These are phyloP conservation scores for Drosophila borborema DNA, from an alignment of 2,888 invertebrate genomes.

Conservation along the genomic window DNA sequence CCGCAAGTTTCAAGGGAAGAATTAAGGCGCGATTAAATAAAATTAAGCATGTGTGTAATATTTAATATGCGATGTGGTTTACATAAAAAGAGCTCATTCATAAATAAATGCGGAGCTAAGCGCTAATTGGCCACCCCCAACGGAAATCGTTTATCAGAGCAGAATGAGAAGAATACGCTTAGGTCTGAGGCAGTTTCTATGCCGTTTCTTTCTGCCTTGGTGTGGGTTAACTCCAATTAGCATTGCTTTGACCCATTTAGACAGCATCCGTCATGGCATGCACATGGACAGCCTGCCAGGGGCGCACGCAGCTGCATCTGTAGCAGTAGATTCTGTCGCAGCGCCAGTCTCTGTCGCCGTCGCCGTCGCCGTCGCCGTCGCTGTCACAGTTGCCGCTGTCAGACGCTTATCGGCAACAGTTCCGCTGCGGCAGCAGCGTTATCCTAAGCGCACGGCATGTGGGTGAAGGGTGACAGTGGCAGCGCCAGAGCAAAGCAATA, in stretches of 20 bases:
- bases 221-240: slow-evolving; percentile 77
- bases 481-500: slow-evolving; percentile 49
- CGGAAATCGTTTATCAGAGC: slow-evolving; percentile 73
- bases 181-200: slow-evolving; percentile 31
- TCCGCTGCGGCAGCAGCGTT: slow-evolving; percentile 79
- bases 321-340: slow-evolving; percentile 26
- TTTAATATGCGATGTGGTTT: slow-evolving; percentile 40
- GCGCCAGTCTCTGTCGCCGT: slow-evolving; percentile 21
- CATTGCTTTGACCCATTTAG: slow-evolving; percentile 78
- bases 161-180: slow-evolving; percentile 46
- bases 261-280: slow-evolving; percentile 68
- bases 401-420: slow-evolving; percentile 72
- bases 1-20: slow-evolving; percentile 63
- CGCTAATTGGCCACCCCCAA: slow-evolving; percentile 64
- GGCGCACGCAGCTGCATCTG: slow-evolving; percentile 55
- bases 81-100: slow-evolving; percentile 65
- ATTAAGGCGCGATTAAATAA: slow-evolving; percentile 41
- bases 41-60: slow-evolving; percentile 21
- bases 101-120: slow-evolving; percentile 55
- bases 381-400: slow-evolving; percentile 21
- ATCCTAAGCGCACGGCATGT: slow-evolving; percentile 81
- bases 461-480: slow-evolving; percentile 82
- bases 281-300: slow-evolving; percentile 58
- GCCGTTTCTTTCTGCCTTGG: slow-evolving; percentile 35
- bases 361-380: slow-evolving; percentile 17